Percentiles rank a stretch among this genome's conserved stretches.
phyloP scores from a whole-genome alignment of 2,797 vertebrate species.

The Lepilemur ruficaudatus region DNA sequence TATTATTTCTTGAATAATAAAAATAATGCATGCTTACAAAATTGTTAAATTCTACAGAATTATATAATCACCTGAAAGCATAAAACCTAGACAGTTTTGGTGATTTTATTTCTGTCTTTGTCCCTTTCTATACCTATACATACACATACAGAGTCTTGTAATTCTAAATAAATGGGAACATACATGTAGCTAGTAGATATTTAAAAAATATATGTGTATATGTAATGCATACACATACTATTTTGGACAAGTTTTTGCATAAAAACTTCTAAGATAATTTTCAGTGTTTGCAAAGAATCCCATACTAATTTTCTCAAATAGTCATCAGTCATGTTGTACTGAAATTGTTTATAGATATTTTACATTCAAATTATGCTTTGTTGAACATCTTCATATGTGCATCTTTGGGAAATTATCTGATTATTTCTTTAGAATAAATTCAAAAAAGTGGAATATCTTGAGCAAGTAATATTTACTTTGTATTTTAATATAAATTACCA shows the following conservation, averaged over 20 bases:
- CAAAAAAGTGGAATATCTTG: background rate
- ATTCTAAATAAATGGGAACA: background rate
- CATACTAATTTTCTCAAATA: too few relatives aligned
- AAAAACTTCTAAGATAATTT: background rate
- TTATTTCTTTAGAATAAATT: background rate
- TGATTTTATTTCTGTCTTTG: background rate
- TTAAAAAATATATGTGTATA: background rate
- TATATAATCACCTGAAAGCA: background rate
- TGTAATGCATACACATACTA: background rate
- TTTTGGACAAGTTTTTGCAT: background rate
- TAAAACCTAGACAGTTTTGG: background rate
- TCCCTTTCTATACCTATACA: background rate
- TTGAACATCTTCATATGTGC: background rate
- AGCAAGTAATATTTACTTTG: background rate
- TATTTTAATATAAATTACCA: background rate
- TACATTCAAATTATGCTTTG: too few relatives aligned
- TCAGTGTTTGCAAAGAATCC: too few relatives aligned
- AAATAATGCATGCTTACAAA: background rate
- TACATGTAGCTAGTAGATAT: background rate
- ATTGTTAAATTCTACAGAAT: background rate
- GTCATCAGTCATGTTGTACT: too few relatives aligned
- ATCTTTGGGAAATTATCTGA: background rate
- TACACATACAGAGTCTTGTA: background rate
- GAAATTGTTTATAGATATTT: too few relatives aligned
- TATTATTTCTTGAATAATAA: background rate